A percentile compares a stretch with the other conserved stretches of the same genome.
Conservation (phyloP, 92 coral and sea anemone species). For the Paragorgia papillata region DNA sequence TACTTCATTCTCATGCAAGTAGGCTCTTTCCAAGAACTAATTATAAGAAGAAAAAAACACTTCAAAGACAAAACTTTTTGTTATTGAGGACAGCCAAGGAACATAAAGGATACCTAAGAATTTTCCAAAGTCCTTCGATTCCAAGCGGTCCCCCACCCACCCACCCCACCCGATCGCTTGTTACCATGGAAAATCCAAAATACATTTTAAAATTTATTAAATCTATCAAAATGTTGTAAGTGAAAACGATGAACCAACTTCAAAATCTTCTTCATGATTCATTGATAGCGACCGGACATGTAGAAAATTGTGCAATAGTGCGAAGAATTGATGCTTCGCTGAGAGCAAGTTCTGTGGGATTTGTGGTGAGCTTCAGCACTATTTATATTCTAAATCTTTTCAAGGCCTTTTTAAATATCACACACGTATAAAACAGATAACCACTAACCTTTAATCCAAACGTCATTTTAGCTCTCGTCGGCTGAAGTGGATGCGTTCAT, state of each 20-base stretch:
- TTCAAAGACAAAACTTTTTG: no score
- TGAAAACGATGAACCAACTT: constrained; percentile 78
- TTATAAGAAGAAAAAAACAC: no score
- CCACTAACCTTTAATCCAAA: neutral
- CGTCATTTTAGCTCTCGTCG: constrained; percentile 75
- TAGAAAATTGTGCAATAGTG: constrained; percentile 88
- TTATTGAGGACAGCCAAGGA: no score
- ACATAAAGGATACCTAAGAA: no score
- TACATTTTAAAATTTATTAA: neutral
- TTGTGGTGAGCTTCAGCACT: constrained; percentile 85
- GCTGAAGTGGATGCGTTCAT: constrained; percentile 81
- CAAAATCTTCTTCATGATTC: constrained; percentile 94
- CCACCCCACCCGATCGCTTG: neutral
- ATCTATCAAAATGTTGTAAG: neutral
- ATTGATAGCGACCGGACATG: constrained; percentile 92
- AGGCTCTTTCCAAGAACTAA: no score
- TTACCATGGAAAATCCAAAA: neutral
- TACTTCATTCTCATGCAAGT: no score
- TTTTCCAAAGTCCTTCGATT: no score
- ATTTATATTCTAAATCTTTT: no score
- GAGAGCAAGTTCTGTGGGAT: constrained; percentile 87
- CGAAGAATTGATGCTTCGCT: constrained; percentile 90
- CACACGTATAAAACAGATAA: neutral
- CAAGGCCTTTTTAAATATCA: no score
- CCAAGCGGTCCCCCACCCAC: no score